phyloP scores from a whole-genome alignment of 2,888 invertebrate species.

The Dryobota labecula region DNA sequence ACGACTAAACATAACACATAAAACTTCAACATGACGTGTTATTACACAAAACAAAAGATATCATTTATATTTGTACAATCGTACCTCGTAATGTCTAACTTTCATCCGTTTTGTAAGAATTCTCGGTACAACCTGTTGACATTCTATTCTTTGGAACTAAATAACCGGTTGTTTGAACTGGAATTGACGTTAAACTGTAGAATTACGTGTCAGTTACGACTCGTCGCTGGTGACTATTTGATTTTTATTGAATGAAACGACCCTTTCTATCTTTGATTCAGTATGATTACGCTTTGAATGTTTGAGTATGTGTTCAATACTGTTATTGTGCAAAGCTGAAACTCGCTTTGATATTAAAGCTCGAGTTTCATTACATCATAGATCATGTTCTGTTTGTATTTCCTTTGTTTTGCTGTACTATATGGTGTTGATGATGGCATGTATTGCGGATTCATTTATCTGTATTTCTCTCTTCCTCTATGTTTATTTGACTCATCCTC shows the following conservation, averaged over 20 bases:
- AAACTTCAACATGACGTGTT: conserved; percentile 47
- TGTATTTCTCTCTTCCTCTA: background rate
- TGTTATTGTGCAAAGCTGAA: conserved; percentile 40
- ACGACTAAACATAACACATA: conserved; percentile 41
- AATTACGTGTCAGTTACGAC: conserved; percentile 72
- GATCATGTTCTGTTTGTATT: conserved; percentile 13
- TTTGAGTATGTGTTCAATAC: conserved; percentile 49
- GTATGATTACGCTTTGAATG: conserved; percentile 60
- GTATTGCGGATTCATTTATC: conserved; percentile 2
- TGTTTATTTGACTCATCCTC: background rate
- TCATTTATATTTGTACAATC: conserved; percentile 58
- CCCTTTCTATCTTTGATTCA: conserved; percentile 62
- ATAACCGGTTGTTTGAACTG: conserved; percentile 79
- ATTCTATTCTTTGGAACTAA: conserved; percentile 77
- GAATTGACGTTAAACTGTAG: conserved; percentile 74
- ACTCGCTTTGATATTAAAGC: conserved; percentile 21
- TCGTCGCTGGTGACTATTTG: conserved; percentile 57
- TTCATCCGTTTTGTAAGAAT: conserved; percentile 70
- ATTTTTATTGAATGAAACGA: conserved; percentile 71
- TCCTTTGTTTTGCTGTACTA: conserved; percentile 1
- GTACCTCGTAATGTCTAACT: conserved; percentile 56
- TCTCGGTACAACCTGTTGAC: conserved; percentile 80
- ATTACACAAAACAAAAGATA: conserved; percentile 55
- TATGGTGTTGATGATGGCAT: background rate
- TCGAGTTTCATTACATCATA: conserved; percentile 21